Evolutionary conservation across 2,888 invertebrate species (phyloP).

Genomic region (Zaprionus obscuricornis): DNA sequence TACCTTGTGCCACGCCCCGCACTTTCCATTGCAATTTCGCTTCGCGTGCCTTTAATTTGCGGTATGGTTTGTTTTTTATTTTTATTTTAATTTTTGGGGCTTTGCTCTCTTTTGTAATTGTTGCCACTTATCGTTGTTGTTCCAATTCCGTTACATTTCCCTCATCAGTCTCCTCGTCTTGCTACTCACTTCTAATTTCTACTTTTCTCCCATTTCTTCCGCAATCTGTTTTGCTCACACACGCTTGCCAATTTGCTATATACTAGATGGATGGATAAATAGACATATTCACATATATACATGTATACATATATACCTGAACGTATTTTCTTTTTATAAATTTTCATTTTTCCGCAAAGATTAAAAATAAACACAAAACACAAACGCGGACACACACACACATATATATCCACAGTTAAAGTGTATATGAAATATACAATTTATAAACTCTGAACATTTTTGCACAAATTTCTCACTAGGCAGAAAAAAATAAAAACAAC

Average conservation of each 20-base stretch:
- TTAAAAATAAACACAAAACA: conserved; percentile 51
- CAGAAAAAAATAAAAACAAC: conserved; percentile 33
- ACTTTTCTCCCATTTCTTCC: conserved; percentile 40
- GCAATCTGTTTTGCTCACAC: conserved; percentile 22
- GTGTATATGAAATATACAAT: conserved; percentile 45
- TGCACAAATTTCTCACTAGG: conserved; percentile 45
- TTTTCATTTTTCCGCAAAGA: conserved; percentile 52
- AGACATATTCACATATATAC: neutral
- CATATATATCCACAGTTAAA: conserved; percentile 18
- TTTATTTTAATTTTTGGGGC: conserved; percentile 12
- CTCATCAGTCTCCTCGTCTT: conserved; percentile 7
- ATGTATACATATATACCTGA: conserved; percentile 6
- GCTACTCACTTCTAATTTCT: conserved; percentile 18
- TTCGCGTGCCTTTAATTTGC: conserved; percentile 50
- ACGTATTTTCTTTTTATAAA: conserved; percentile 50
- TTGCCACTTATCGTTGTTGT: conserved; percentile 56
- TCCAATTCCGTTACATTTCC: conserved; percentile 51
- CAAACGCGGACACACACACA: too few species aligned
- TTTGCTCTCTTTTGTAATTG: conserved; percentile 50
- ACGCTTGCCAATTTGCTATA: conserved; percentile 4
- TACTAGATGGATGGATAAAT: neutral
- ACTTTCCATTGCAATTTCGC: conserved; percentile 57
- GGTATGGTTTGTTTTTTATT: neutral
- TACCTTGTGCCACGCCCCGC: conserved; percentile 14
- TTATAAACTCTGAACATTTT: conserved; percentile 63